Conservation (phyloP, 2,797 vertebrate genomes). For the Rhadinocentrus ornatus region DNA sequence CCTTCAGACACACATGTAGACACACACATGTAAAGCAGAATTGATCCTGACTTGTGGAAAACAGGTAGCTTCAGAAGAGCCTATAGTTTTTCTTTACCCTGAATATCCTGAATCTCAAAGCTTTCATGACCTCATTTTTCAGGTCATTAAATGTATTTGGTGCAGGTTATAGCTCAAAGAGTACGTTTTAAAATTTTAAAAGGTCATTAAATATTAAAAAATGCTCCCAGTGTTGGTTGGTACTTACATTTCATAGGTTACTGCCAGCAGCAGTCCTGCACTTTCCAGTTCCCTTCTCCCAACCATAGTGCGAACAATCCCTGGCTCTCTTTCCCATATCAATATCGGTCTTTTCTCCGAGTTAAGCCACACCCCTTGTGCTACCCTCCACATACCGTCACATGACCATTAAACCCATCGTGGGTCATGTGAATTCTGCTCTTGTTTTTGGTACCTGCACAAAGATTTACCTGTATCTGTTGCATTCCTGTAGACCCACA, state of each 20-base stretch:
- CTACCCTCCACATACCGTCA: constrained; percentile 11
- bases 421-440: constrained; percentile 28
- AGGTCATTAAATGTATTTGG: too few species aligned
- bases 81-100: constrained; percentile 29
- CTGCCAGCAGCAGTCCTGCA: constrained; percentile 8
- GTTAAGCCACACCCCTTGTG: background rate
- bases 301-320: background rate
- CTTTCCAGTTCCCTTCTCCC: background rate
- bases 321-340: background rate
- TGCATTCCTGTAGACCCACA: constrained; percentile 40
- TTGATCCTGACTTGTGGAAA: constrained; percentile 21
- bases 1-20: constrained; percentile 28
- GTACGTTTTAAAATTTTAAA: constrained; percentile 8
- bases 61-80: background rate
- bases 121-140: background rate
- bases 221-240: background rate
- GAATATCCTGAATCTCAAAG: background rate
- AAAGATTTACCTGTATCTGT: constrained; percentile 60
- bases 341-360: background rate
- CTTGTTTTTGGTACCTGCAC: constrained; percentile 43
- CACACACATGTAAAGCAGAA: constrained; percentile 21
- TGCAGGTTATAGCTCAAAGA: constrained; percentile 4
- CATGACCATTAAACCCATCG: constrained; percentile 10
- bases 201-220: background rate
- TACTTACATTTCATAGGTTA: constrained; percentile 39